Evolutionary conservation across 2,888 invertebrate species (phyloP).

Genomic region (Acanthosepion lycidas): DNA sequence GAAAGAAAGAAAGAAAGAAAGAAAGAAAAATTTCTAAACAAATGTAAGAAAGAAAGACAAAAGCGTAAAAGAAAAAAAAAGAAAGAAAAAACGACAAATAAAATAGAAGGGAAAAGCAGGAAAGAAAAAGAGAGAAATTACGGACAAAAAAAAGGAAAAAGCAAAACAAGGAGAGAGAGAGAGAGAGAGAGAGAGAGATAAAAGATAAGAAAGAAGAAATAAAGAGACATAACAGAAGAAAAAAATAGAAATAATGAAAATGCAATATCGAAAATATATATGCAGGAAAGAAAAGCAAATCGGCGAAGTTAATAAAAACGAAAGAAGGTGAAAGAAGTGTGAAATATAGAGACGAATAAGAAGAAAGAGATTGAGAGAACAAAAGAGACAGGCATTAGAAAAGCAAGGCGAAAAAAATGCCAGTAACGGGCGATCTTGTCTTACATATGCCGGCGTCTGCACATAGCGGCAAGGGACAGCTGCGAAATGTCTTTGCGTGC

Average conservation of each 20-base stretch:
- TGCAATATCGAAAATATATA: not conserved
- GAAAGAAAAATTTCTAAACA: too few species aligned
- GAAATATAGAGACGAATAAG: not conserved
- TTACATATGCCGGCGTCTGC: too few species aligned
- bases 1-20: too few species aligned
- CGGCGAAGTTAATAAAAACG: not conserved
- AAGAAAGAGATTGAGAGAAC: not conserved
- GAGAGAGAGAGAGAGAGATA: not conserved
- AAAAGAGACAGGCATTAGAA: too few species aligned
- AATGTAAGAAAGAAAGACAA: too few species aligned
- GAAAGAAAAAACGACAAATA: not conserved
- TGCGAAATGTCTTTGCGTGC: too few species aligned
- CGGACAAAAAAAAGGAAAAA: not conserved
- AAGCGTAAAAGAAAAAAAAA: too few species aligned
- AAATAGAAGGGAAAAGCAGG: not conserved
- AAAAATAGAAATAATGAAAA: not conserved
- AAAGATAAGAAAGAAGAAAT: not conserved
- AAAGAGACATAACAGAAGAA: not conserved
- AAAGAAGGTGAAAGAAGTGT: not conserved
- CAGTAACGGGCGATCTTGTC: too few species aligned
- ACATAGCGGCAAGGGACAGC: too few species aligned
- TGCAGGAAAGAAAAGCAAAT: not conserved
- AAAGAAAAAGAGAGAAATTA: not conserved
- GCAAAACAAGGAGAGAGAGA: not conserved
- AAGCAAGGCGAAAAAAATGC: too few species aligned